Base-by-base conservation (phyloP, 2,888 invertebrate species). In the Lagria hirta region DNA sequence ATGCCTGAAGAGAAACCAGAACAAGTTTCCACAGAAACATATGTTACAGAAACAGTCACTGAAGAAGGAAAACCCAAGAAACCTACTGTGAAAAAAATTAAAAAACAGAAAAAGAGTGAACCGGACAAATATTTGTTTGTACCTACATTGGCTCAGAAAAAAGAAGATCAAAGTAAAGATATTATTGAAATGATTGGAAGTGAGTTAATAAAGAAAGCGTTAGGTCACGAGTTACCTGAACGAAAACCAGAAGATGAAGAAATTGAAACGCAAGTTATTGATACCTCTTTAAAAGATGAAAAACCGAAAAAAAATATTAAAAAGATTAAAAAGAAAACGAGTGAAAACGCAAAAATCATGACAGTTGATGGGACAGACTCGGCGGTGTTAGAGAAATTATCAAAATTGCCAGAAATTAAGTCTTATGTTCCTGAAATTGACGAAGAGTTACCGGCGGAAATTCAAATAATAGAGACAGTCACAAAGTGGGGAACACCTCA, bases 321-420 rank as follows among this genome's bases (percentile, higher is more conserved):
- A 11, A 74, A 70, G n/a, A 74, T 70, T 45, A 66, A 72, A 2
- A 71, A 69, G 43, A n/a, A n/a, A n/a, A n/a, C n/a, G n/a, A 62
- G 48, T n/a, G 58, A 57, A 54, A 68, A 66, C 20, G 68, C 65
- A 1, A 67, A 60, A 61, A 66, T 65, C 32, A 60, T 59, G 11
- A 64, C 67, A 2, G 54, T 60, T 15, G 63, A 63, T 49, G 66
- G 70, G 54, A 51, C 73, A 44, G 59, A 65, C 55, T 18, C 48
- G 48, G 52, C 55, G 43, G 35, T 42, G 11, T 45, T 52, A 5
- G 50, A 56, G 48, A 49, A 51, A 46, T 17, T 54, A 27, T 58
- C 54, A 57, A 46, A 47, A 49, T 5, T 43, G 6, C 13, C 37
- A 1, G 36, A 35, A 35, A 18, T 37, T 21, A 27, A 40, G 23